A percentile compares a stretch with the other conserved stretches of the same genome.
Conservation (phyloP, 2,888 invertebrate genomes). For the Morpho helenor region DNA sequence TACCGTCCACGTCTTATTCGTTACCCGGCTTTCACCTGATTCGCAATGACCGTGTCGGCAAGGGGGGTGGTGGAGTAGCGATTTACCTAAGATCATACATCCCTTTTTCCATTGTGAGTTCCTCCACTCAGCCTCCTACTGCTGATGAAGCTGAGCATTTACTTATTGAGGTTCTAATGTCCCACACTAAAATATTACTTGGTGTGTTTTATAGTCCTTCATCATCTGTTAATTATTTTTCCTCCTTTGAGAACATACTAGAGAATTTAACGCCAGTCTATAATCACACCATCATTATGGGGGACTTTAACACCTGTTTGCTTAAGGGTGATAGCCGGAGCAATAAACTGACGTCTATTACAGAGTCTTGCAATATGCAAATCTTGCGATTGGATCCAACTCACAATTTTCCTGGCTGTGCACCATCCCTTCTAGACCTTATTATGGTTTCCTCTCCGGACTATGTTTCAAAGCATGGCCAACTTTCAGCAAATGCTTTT, state of each 20-base stretch:
- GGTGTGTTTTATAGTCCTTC: slow-evolving; percentile 15
- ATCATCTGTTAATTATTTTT: slow-evolving; percentile 3
- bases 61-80: too few relatives aligned
- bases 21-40: too few relatives aligned
- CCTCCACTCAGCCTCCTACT: neutral
- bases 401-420: slow-evolving; percentile 14
- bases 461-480: too few relatives aligned
- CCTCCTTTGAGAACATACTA: slow-evolving; percentile 8
- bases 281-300: neutral
- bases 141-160: too few relatives aligned
- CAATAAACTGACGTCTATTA: neutral
- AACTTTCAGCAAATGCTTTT: too few relatives aligned
- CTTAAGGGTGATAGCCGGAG: neutral
- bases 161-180: neutral
- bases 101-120: neutral
- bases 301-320: too few relatives aligned
- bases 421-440: slow-evolving; percentile 14
- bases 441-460: slow-evolving; percentile 12
- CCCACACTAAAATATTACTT: slow-evolving; percentile 5
- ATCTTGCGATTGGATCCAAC: slow-evolving; percentile 19
- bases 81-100: neutral
- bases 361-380: slow-evolving; percentile 8
- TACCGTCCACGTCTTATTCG: too few relatives aligned
- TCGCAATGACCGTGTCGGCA: too few relatives aligned
- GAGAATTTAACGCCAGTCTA: slow-evolving; percentile 8